Conservation (phyloP, 2,888 invertebrate genomes). For the Lacanobia oleracea region DNA sequence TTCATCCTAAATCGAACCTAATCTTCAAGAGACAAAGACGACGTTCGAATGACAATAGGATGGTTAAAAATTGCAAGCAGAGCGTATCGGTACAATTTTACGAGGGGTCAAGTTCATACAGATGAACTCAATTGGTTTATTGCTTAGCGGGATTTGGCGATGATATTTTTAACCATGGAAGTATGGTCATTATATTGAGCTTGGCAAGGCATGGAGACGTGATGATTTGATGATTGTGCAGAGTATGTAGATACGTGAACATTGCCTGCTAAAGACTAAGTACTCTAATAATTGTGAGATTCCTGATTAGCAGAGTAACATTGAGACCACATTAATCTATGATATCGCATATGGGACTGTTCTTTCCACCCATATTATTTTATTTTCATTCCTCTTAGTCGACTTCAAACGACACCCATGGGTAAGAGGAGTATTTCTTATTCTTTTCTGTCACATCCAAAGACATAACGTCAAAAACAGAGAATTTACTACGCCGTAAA, state of each 20-base stretch:
- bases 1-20: conserved; percentile 48
- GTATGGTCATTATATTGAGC: conserved; percentile 26
- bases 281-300: not conserved
- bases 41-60: conserved; percentile 59
- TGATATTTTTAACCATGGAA: conserved; percentile 67
- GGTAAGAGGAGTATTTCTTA: conserved; percentile 17
- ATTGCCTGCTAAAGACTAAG: too few relatives aligned
- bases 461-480: conserved; percentile 31
- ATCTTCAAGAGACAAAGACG: conserved; percentile 61
- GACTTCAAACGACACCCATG: conserved; percentile 19
- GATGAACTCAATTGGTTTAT: conserved; percentile 78
- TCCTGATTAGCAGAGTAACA: too few relatives aligned
- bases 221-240: conserved; percentile 5
- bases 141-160: conserved; percentile 69
- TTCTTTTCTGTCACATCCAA: conserved; percentile 14
- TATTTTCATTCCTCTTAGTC: not conserved
- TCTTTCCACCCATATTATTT: not conserved
- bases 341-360: not conserved
- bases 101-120: conserved; percentile 83
- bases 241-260: not conserved
- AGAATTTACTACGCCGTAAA: conserved; percentile 41
- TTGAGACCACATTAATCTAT: too few relatives aligned
- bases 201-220: conserved; percentile 7
- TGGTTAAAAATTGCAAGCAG: conserved; percentile 67
- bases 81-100: conserved; percentile 74